Conservation (phyloP, 2,888 invertebrate species). For the Deroplatys truncata region DNA sequence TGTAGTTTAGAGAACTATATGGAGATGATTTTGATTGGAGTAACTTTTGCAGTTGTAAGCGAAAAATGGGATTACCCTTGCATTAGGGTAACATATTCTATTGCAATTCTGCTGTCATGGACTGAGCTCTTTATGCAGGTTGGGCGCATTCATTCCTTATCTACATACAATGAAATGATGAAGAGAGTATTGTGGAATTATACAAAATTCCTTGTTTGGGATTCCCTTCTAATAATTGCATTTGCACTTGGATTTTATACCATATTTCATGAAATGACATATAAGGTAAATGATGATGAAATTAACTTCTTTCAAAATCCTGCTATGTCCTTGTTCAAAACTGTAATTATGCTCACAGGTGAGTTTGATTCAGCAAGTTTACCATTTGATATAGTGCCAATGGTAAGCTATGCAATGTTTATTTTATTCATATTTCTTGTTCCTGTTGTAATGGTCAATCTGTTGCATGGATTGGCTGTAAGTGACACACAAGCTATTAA, state of each 20-base stretch:
- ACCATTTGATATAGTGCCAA: slow-evolving; percentile 63
- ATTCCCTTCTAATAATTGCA: slow-evolving; percentile 74
- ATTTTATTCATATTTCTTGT: slow-evolving; percentile 77
- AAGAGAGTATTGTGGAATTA: slow-evolving; percentile 76
- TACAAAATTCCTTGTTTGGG: slow-evolving; percentile 72
- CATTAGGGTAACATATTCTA: slow-evolving; percentile 61
- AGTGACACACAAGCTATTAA: slow-evolving; percentile 74
- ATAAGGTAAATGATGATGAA: slow-evolving; percentile 55
- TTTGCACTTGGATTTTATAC: slow-evolving; percentile 79
- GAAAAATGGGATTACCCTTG: not conserved
- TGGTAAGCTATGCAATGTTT: slow-evolving; percentile 51
- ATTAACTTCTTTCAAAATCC: slow-evolving; percentile 64
- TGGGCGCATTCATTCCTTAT: slow-evolving; percentile 73
- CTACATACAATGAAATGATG: slow-evolving; percentile 80
- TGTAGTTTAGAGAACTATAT: slow-evolving; percentile 62
- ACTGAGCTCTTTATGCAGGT: slow-evolving; percentile 68
- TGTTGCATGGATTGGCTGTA: slow-evolving; percentile 79
- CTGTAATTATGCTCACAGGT: slow-evolving; percentile 81
- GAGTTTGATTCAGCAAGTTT: slow-evolving; percentile 78
- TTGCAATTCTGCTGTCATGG: slow-evolving; percentile 70
- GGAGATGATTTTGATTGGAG: slow-evolving; percentile 62
- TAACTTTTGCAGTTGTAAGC: slow-evolving; percentile 53
- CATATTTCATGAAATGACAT: slow-evolving; percentile 49
- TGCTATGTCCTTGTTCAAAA: slow-evolving; percentile 70
- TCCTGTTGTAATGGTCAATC: slow-evolving; percentile 75